These are phyloP conservation scores for Drosophila sproati DNA, from an alignment of 1,140 invertebrate species.

Conservation along the genomic window DNA sequence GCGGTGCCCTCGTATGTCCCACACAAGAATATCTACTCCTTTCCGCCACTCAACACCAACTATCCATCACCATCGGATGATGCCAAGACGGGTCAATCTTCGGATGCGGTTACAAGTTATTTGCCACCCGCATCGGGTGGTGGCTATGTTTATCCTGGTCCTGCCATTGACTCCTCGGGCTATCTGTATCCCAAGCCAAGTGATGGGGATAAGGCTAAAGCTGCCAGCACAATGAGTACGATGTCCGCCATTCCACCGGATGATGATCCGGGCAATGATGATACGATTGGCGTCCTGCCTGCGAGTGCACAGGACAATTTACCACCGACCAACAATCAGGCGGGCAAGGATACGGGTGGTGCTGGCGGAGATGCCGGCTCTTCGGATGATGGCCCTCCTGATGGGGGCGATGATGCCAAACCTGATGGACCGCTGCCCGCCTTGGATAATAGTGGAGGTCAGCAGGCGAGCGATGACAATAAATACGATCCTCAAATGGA, in stretches of 20 bases:
- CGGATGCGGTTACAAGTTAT: slow-evolving; percentile 69
- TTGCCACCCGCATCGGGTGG: slow-evolving; percentile 74
- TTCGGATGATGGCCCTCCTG: slow-evolving; percentile 19
- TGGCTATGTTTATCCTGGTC: slow-evolving; percentile 59
- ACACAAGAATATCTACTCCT: slow-evolving; percentile 68
- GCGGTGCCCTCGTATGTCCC: slow-evolving; percentile 62
- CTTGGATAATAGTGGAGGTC: slow-evolving; percentile 45
- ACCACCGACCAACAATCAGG: slow-evolving; percentile 44
- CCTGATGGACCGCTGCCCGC: slow-evolving; percentile 33
- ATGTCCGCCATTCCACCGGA: slow-evolving; percentile 32
- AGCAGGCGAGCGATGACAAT: slow-evolving; percentile 53
- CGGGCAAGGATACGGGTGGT: slow-evolving; percentile 44
- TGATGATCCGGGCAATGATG: slow-evolving; percentile 65
- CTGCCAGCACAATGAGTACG: slow-evolving; percentile 47
- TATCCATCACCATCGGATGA: slow-evolving; percentile 71
- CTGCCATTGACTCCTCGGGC: slow-evolving; percentile 31
- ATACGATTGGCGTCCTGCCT: slow-evolving; percentile 71
- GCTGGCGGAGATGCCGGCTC: background rate
- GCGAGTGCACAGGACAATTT: slow-evolving; percentile 74
- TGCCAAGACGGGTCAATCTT: slow-evolving; percentile 60
- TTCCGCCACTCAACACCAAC: slow-evolving; percentile 73
- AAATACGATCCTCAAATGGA: slow-evolving; percentile 77
- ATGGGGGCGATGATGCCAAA: slow-evolving; percentile 17
- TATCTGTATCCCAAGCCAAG: slow-evolving; percentile 57
- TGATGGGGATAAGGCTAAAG: slow-evolving; percentile 57